Conservation (phyloP, 2,888 invertebrate species). For the Deladenus siricidicola region DNA sequence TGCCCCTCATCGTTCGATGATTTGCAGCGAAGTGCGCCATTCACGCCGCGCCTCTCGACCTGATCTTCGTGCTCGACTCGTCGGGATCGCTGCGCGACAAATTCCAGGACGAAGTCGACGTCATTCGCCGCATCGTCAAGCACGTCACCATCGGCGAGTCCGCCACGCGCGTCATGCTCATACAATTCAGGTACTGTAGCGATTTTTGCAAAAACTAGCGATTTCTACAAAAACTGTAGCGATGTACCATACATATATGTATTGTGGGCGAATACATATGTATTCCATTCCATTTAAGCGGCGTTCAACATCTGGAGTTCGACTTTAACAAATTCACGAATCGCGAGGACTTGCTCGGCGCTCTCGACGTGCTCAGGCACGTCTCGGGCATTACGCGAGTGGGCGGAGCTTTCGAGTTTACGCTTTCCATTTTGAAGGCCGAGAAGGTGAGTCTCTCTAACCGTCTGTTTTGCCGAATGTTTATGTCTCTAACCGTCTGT, state of each 20-base stretch:
- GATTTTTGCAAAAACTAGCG: not conserved
- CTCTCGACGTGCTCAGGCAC: constrained; percentile 43
- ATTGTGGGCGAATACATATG: no score
- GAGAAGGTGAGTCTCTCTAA: constrained; percentile 30
- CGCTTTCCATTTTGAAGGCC: constrained; percentile 33
- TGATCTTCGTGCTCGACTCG: constrained; percentile 50
- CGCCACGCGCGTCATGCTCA: constrained; percentile 49
- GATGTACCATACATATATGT: no score
- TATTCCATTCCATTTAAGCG: constrained; percentile 37
- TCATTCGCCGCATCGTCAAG: constrained; percentile 44
- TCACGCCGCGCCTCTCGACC: constrained; percentile 47
- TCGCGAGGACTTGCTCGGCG: constrained; percentile 41
- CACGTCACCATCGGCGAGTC: constrained; percentile 47
- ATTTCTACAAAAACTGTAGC: not conserved
- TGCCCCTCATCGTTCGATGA: not conserved
- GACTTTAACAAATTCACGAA: constrained; percentile 45
- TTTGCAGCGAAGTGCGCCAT: constrained; percentile 48
- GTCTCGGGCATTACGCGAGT: constrained; percentile 51
- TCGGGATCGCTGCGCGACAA: constrained; percentile 47
- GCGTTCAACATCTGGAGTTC: constrained; percentile 51
- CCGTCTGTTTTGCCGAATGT: no score
- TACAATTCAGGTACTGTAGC: constrained; percentile 43
- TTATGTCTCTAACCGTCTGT: no score
- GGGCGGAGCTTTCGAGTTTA: constrained; percentile 49
- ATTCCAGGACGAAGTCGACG: constrained; percentile 49